Conservation (phyloP, 1,140 invertebrate genomes). For the Phymorhynchus buccinoides region DNA sequence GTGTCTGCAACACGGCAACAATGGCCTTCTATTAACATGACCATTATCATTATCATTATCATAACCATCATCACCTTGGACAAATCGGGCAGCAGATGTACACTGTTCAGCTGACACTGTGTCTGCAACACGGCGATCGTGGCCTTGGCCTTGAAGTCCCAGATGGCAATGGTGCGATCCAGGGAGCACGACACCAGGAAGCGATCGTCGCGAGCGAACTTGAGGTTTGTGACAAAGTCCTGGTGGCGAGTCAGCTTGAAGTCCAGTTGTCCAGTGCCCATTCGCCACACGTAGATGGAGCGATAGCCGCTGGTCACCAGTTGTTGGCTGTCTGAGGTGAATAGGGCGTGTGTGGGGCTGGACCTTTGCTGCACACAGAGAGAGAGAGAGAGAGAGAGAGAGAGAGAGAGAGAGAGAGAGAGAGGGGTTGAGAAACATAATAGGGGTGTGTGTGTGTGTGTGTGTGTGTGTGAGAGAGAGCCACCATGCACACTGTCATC, state of each 20-base stretch:
- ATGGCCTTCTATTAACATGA: too few species aligned
- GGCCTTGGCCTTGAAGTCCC: conserved; percentile 48
- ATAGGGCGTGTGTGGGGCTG: conserved; percentile 44
- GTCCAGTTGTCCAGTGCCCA: conserved; percentile 46
- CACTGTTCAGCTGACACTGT: conserved; percentile 49
- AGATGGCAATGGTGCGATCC: conserved; percentile 56
- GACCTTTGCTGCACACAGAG: conserved; percentile 49
- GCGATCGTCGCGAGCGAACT: conserved; percentile 51
- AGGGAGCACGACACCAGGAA: conserved; percentile 51
- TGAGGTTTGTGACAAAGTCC: conserved; percentile 54
- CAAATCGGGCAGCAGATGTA: conserved; percentile 49
- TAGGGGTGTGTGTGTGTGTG: background rate
- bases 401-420: too few species aligned
- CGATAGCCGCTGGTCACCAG: conserved; percentile 57
- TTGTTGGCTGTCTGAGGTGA: conserved; percentile 50
- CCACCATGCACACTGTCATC: too few species aligned
- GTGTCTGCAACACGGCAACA: conserved; percentile 46
- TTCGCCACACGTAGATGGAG: conserved; percentile 59
- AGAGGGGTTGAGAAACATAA: too few species aligned
- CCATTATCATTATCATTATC: too few species aligned
- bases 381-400: too few species aligned
- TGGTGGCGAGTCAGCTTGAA: conserved; percentile 57
- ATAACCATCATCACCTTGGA: too few species aligned
- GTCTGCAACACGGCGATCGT: conserved; percentile 52
- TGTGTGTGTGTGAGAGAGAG: background rate